Conservation (phyloP, 2,113 vertebrate genomes). For the Prionailurus viverrinus region DNA sequence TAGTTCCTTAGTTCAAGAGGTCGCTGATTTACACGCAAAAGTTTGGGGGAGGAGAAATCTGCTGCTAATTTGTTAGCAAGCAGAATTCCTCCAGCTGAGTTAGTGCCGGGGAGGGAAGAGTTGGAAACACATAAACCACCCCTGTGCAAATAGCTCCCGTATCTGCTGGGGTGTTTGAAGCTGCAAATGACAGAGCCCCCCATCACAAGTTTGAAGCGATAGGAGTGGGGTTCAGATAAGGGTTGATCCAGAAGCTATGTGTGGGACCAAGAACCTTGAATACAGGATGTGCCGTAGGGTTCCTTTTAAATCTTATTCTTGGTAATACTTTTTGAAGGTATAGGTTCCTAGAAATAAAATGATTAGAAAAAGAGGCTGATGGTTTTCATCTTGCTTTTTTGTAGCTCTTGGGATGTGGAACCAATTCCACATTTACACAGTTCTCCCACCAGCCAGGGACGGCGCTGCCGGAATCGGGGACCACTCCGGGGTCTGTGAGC, state of each 20-base stretch:
- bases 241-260: not conserved
- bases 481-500: not conserved
- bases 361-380: not conserved
- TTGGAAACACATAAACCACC: not conserved
- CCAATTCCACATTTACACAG: not conserved
- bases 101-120: not conserved
- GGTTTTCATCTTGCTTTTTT: not conserved
- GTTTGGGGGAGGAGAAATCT: not conserved
- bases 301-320: not conserved
- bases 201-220: not conserved
- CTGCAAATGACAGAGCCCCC: not conserved
- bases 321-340: not conserved
- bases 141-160: not conserved
- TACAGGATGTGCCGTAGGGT: not conserved
- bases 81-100: not conserved
- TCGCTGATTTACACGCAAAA: not conserved
- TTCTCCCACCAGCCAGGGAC: not conserved
- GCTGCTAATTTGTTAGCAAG: not conserved
- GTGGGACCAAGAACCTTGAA: not conserved
- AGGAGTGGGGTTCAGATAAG: not conserved
- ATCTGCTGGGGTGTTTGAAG: not conserved
- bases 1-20: not conserved
- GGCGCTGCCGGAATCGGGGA: not conserved
- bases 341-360: not conserved
- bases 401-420: not conserved